Evolutionary conservation across 2,888 invertebrate species (phyloP), one percentile per base, ranked within the genome.

Genomic region (Lissocephala sabroskyi): DNA sequence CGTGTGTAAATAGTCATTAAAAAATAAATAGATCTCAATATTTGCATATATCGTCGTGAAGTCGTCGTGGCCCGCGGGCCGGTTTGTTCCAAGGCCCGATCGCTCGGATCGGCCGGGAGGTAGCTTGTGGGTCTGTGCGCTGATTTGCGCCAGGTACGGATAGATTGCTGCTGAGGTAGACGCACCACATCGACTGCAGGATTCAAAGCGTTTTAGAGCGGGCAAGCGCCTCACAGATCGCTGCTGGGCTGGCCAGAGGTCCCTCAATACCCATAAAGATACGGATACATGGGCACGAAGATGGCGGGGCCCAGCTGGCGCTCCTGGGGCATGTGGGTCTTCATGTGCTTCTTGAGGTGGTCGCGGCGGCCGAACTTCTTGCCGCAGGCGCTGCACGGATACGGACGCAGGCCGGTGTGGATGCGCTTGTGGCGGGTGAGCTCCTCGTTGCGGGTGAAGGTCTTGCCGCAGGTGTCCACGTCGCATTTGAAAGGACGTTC

Each of bases 361-460:
- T 98, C 97, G 67, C 96, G 92, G 35, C 97, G 88, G 0, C 97
- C 97, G 80, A 97, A 98, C 56, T 93, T 89, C 85, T 98, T 98
- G 2, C 94, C 94, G 78, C 97, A 98, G 13, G 92, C 89, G 0
- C 89, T 86, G 80, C 97, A 98, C 0, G 93, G 90, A 81, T 92
- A 97, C 0, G 97, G 94, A 39, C 94, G 87, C 0, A 94, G 86
- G 0, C 95, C 95, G 0, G 94, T 93, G 82, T 96, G 96, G 39
- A 96, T 96, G 59, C 95, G 87, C 79, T 94, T 93, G 82, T 96
- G 96, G n/a, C 96, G 87, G 0, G 96, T 96, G 65, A 96, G 83
- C 79, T 96, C 96, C 79, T 96, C 96, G 83, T 96, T 96, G 59
- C 96, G 88, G 0, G 96, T 96, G 78, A 96, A 96, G 0, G 93